Percentiles rank a stretch among this genome's conserved stretches.
Conservation (phyloP, 2,113 vertebrate species). For the Amia ocellicauda region DNA sequence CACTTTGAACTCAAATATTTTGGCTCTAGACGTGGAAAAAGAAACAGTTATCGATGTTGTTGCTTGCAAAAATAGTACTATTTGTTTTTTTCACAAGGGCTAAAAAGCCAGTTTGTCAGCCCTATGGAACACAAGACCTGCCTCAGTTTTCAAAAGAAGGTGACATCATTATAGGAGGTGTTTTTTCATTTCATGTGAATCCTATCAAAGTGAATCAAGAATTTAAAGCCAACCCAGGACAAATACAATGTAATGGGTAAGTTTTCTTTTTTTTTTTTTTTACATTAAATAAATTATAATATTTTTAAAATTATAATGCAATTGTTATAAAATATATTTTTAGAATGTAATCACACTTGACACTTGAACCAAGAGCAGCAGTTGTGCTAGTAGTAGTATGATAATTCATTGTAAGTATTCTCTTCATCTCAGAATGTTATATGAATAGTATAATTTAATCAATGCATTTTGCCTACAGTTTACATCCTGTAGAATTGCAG, state of each 20-base stretch:
- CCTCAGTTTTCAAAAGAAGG: conserved; percentile 64
- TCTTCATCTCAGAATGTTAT: no score
- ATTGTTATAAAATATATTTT: no score
- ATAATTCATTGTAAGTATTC: no score
- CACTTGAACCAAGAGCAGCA: no score
- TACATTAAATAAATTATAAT: no score
- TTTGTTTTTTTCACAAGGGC: conserved; percentile 40
- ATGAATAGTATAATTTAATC: background rate
- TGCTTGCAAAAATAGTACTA: conserved; percentile 42
- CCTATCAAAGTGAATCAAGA: conserved; percentile 50
- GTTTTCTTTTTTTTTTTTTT: conserved; percentile 9
- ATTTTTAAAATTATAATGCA: background rate
- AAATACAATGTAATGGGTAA: conserved; percentile 62
- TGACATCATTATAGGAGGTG: conserved; percentile 63
- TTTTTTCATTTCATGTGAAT: conserved; percentile 69
- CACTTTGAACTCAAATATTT: background rate
- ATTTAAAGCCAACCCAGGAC: conserved; percentile 52
- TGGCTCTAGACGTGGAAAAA: background rate
- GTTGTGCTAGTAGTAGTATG: no score
- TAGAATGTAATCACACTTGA: background rate
- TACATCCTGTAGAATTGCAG: conserved; percentile 53
- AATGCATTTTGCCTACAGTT: conserved; percentile 32
- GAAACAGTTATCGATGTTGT: conserved; percentile 41
- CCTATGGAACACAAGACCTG: conserved; percentile 55
- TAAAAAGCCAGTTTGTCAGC: conserved; percentile 44